A percentile compares a stretch with the other conserved stretches of the same genome.
phyloP scores from a whole-genome alignment of 2,113 vertebrate genomes.

The Prinia subflava region DNA sequence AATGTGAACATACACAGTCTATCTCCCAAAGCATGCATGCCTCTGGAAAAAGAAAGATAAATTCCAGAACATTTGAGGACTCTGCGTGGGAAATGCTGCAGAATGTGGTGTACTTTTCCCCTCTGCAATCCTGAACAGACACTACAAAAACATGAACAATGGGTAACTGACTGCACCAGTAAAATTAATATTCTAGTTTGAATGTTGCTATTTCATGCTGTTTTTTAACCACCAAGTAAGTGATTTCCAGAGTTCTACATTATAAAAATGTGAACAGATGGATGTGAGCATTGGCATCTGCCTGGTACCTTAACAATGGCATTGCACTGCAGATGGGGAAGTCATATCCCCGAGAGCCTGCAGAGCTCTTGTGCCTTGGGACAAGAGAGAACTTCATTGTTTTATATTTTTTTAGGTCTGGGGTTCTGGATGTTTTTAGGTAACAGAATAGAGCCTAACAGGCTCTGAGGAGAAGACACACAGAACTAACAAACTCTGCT shows the following conservation, averaged over 20 bases:
- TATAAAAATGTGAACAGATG: neutral
- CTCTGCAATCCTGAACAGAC: neutral
- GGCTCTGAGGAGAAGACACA: neutral
- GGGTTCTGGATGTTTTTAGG: neutral
- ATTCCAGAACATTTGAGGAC: neutral
- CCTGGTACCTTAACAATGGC: neutral
- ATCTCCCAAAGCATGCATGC: neutral
- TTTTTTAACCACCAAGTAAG: neutral
- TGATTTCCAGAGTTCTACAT: neutral
- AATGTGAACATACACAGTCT: neutral
- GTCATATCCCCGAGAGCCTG: neutral
- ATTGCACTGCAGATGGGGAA: constrained; percentile 6
- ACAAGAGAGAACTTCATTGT: neutral
- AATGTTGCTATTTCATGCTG: neutral
- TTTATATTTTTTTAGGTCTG: neutral
- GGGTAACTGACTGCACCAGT: neutral
- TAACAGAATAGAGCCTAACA: neutral
- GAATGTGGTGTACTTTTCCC: neutral
- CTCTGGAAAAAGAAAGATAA: neutral
- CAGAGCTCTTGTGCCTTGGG: neutral
- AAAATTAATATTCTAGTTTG: neutral
- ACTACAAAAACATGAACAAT: neutral
- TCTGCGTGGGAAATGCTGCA: neutral
- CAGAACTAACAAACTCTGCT: neutral
- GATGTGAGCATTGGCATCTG: neutral